Percentiles rank a stretch among this genome's conserved stretches.
Conservation (phyloP, 2,113 vertebrate species). For the Macrotis lagotis region DNA sequence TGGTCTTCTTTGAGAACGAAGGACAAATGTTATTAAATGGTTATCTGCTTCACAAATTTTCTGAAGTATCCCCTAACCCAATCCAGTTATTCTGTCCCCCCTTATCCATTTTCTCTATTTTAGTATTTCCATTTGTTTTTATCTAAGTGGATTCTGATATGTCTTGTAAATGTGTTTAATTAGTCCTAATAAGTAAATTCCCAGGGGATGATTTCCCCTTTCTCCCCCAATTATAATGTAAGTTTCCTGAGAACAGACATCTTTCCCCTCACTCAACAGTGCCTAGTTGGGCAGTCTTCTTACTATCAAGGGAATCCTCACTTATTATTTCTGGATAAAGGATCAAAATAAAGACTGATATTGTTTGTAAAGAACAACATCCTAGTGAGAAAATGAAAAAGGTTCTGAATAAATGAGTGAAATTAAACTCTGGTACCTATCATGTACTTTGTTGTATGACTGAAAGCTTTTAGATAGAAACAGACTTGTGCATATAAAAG, state of each 20-base stretch:
- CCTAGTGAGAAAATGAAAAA: neutral
- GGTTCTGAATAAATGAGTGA: neutral
- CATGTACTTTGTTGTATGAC: constrained; percentile 68
- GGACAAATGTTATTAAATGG: too few species aligned
- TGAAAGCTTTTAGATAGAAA: constrained; percentile 65
- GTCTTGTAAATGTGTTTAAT: neutral
- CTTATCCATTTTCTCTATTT: neutral
- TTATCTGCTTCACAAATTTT: neutral
- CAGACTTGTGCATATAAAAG: constrained; percentile 72
- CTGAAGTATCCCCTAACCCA: neutral
- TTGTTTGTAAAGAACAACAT: neutral
- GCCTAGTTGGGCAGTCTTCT: neutral
- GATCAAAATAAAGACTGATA: neutral
- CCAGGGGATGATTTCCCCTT: neutral
- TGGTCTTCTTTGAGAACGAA: too few species aligned
- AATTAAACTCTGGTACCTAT: constrained; percentile 51
- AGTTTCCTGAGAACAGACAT: neutral
- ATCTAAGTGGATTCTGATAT: neutral
- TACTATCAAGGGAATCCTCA: neutral
- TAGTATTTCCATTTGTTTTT: neutral
- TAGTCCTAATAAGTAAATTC: neutral
- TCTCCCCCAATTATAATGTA: neutral
- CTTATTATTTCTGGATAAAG: neutral
- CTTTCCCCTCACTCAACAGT: neutral
- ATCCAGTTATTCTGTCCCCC: neutral